Base-by-base conservation (phyloP, 1,140 invertebrate genomes). In the Parasteatoda tepidariorum region DNA sequence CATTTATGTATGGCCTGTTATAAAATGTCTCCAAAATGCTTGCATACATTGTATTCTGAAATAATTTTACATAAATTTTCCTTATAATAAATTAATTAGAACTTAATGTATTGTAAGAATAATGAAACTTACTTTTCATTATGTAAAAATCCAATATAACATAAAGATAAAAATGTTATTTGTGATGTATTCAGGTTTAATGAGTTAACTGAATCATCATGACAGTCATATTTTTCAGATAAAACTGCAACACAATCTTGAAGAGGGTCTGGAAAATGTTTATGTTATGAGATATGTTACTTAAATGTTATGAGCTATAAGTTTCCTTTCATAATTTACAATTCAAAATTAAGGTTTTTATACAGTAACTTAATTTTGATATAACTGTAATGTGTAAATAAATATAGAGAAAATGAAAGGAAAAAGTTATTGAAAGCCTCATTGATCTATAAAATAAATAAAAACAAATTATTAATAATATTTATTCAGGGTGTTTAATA, bases 111-210 rank as follows among this genome's bases (percentile, higher is more conserved):
- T 33, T 33, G 30, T 24, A n/a, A 61, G 15, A 22, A 26, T n/a
- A 66, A 62, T 67, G 1, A 28, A 67, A 31, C 73, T 75, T 75
- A 75, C 73, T 4, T 22, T 2, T 24, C 34, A 26, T 62, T 24
- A 75, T 75, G 28, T 11, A 75, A 75, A 11, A 38, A 75, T 18
- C 31, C 34, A 28, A 62, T 18, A 30, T 75, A 75, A 9, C 55
- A 61, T 28, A 75, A 26, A 62, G 5, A 75, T 5, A 75, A 26
- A 30, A 75, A 41, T 38, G 73, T 30, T 7, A 41, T 15, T 75
- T 75, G 73, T 13, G 38, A 11, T 18, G 73, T 62, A 41, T 26
- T 18, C 2, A 62, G 22, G 41, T 62, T 18, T 11, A 22, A 9
- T 26, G 13, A n/a, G 33, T 28, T 57, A 38, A 9, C 28, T 11